These are phyloP conservation scores for Syngnathus typhle DNA, from an alignment of 2,113 vertebrate species.

Conservation along the genomic window DNA sequence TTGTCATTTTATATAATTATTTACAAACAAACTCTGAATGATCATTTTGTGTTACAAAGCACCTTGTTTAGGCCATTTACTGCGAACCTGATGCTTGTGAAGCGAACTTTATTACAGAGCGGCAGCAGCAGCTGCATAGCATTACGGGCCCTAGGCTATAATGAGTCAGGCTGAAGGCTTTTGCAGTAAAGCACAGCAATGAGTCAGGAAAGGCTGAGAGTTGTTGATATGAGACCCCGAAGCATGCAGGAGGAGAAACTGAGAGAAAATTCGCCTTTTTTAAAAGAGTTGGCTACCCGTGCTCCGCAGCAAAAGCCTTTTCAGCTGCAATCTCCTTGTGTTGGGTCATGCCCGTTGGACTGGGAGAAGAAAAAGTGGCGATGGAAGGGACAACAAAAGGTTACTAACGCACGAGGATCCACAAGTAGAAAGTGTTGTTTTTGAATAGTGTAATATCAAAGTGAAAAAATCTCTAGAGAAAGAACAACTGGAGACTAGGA, in stretches of 20 bases:
- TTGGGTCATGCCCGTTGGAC: slow-evolving; percentile 53
- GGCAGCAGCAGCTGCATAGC: slow-evolving; percentile 53
- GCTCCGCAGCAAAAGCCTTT: slow-evolving; percentile 21
- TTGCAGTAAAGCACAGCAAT: slow-evolving; percentile 43
- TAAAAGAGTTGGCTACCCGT: slow-evolving; percentile 20
- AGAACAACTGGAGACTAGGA: too few species aligned
- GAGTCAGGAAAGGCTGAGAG: slow-evolving; percentile 25
- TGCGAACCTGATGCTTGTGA: slow-evolving; percentile 39
- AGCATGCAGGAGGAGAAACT: slow-evolving; percentile 16
- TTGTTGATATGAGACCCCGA: slow-evolving; percentile 28
- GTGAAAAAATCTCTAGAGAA: too few species aligned
- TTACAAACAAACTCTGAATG: slow-evolving; percentile 21
- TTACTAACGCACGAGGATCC: slow-evolving; percentile 46
- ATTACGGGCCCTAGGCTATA: slow-evolving; percentile 65
- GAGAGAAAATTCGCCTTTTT: slow-evolving; percentile 28
- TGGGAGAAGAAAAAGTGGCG: slow-evolving; percentile 42
- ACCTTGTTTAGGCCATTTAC: slow-evolving; percentile 28
- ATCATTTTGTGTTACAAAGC: slow-evolving; percentile 10
- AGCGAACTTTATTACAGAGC: slow-evolving; percentile 68
- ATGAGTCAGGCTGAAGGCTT: slow-evolving; percentile 63
- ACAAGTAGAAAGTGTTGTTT: not conserved
- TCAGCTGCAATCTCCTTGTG: slow-evolving; percentile 33
- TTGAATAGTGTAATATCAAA: too few species aligned
- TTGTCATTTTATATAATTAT: slow-evolving; percentile 5
- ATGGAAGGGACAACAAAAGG: slow-evolving; percentile 54